Evolutionary conservation across 2,888 invertebrate species (phyloP).

Genomic region (Tineola bisselliella): DNA sequence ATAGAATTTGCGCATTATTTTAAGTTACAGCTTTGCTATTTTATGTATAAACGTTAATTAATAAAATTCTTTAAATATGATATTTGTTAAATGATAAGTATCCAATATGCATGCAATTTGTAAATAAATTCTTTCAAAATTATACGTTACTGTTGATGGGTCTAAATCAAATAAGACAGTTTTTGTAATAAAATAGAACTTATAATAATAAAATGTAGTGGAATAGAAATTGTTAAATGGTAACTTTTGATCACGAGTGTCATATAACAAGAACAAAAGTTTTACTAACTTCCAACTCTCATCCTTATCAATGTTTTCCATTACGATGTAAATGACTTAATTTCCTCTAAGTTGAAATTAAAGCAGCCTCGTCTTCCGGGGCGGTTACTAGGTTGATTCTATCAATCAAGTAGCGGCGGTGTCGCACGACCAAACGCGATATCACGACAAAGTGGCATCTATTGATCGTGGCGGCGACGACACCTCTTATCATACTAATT

Average conservation of each 20-base stretch:
- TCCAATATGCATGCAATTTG: no score
- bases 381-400: conserved; percentile 43
- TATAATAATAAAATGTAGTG: no score
- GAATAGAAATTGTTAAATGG: neutral
- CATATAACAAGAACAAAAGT: neutral
- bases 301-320: conserved; percentile 28
- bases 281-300: neutral
- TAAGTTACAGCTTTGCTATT: no score
- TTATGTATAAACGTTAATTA: no score
- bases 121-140: no score
- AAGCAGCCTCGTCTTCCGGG: conserved; percentile 18
- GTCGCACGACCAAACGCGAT: conserved; percentile 31
- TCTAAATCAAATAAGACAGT: no score
- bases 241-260: neutral
- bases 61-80: no score
- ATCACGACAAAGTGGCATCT: conserved; percentile 48
- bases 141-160: no score
- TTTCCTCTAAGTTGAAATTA: conserved; percentile 31
- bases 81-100: no score
- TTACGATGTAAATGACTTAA: conserved; percentile 50
- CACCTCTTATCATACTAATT: conserved; percentile 49
- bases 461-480: conserved; percentile 44
- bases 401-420: conserved; percentile 40
- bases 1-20: no score
- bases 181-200: no score